A percentile compares a stretch with the other conserved stretches of the same genome.
phyloP scores from a whole-genome alignment of 2,113 vertebrate genomes.

The Probosciger aterrimus region DNA sequence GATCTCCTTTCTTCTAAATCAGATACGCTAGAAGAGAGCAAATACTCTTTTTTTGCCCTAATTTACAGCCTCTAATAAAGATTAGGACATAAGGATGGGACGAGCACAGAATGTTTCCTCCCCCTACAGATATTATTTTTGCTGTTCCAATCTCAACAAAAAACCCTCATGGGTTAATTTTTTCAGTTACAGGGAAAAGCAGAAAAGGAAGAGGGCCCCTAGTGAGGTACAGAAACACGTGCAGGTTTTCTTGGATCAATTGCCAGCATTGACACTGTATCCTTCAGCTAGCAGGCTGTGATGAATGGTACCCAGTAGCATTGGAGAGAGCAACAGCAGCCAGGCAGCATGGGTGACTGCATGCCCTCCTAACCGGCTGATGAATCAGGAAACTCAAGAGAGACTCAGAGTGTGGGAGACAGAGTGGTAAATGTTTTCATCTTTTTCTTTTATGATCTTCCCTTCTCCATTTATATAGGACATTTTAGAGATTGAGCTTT shows the following conservation, averaged over 20 bases:
- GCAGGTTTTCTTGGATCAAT: constrained; percentile 52
- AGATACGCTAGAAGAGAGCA: background rate
- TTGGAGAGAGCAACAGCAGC: background rate
- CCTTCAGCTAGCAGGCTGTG: constrained; percentile 54
- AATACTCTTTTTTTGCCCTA: background rate
- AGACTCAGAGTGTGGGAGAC: background rate
- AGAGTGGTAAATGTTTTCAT: constrained; percentile 66
- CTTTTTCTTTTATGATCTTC: constrained; percentile 76
- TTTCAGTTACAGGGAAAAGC: background rate
- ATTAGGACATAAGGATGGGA: background rate
- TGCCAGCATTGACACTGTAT: constrained; percentile 16
- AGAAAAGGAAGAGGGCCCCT: background rate
- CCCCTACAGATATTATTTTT: background rate
- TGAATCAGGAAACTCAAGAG: constrained; percentile 48
- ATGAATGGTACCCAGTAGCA: constrained; percentile 64
- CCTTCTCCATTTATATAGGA: constrained; percentile 70
- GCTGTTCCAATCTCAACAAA: background rate
- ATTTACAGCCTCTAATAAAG: background rate
- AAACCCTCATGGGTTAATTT: background rate
- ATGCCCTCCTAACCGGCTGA: constrained; percentile 59
- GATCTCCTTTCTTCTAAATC: background rate
- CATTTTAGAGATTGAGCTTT: constrained; percentile 72
- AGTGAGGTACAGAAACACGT: background rate
- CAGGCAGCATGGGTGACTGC: background rate
- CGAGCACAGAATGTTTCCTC: background rate